Percentiles rank a stretch among this genome's conserved stretches.
phyloP scores from a whole-genome alignment of 92 coral and sea anemone species.

The Blastomussa wellsi region DNA sequence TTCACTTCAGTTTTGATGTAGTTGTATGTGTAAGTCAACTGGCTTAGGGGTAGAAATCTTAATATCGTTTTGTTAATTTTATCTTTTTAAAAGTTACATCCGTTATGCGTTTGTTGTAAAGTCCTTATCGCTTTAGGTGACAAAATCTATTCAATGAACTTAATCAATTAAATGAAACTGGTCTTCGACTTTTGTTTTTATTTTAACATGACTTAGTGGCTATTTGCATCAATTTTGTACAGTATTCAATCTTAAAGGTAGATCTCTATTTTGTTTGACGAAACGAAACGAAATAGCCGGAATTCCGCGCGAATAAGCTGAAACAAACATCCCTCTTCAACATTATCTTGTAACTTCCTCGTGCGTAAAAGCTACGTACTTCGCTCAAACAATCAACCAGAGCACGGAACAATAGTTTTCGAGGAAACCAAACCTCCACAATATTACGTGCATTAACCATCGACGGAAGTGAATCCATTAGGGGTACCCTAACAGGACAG shows the following conservation, averaged over 20 bases:
- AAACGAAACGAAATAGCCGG: neutral
- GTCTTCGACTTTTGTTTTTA: neutral
- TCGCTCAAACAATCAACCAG: conserved; percentile 3
- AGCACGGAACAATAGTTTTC: neutral
- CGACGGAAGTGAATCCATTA: conserved; percentile 27
- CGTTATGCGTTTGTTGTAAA: neutral
- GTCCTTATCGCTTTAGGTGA: conserved; percentile 1
- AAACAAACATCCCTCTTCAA: neutral
- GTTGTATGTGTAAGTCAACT: neutral
- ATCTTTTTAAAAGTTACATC: neutral
- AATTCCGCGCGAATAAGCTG: neutral
- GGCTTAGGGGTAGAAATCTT: neutral
- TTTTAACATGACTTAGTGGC: neutral
- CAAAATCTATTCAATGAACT: neutral
- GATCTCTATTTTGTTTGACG: neutral
- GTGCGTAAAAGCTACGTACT: neutral
- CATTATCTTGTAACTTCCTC: neutral
- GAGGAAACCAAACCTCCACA: conserved; percentile 7
- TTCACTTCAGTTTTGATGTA: neutral
- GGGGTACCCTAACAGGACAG: conserved; percentile 10
- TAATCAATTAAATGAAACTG: conserved; percentile 22
- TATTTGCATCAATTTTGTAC: neutral
- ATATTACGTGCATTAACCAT: conserved; percentile 26
- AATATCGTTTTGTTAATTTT: conserved; percentile 4
- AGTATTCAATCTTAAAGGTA: neutral